These are phyloP conservation scores for Hydroisotoma schaefferi DNA, from an alignment of 2,888 invertebrate species.

Conservation along the genomic window DNA sequence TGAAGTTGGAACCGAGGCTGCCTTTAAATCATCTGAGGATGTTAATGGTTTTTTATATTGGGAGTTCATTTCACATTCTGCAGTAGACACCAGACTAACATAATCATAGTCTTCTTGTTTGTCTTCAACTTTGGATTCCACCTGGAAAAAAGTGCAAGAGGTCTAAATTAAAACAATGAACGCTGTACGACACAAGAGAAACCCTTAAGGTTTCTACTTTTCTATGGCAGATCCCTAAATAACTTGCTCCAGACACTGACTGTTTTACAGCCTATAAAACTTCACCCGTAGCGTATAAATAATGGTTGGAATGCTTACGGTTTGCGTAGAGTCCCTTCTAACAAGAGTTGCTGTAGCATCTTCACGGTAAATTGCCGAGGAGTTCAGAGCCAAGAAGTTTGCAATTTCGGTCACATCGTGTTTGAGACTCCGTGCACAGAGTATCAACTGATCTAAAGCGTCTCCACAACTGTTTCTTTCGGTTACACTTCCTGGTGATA, in stretches of 20 bases:
- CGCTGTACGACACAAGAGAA: no score
- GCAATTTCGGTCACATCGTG: slow-evolving; percentile 86
- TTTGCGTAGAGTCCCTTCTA: no score
- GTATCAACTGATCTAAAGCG: slow-evolving; percentile 76
- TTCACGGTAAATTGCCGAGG: slow-evolving; percentile 33
- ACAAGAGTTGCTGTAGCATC: neutral
- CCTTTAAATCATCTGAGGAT: no score
- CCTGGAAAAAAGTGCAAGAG: slow-evolving; percentile 16
- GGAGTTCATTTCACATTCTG: slow-evolving; percentile 60
- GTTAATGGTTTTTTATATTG: no score
- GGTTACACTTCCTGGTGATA: slow-evolving; percentile 45
- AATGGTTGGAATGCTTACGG: no score
- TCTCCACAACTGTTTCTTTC: slow-evolving; percentile 50
- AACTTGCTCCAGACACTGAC: no score
- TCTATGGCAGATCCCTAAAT: no score
- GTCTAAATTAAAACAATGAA: no score
- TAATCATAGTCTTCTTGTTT: slow-evolving; percentile 76
- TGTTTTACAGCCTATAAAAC: no score
- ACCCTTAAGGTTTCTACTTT: no score
- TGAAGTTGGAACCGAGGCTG: slow-evolving; percentile 12
- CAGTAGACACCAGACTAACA: slow-evolving; percentile 73
- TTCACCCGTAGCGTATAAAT: no score
- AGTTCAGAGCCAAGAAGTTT: slow-evolving; percentile 51
- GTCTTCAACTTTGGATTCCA: slow-evolving; percentile 19
- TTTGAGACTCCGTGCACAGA: slow-evolving; percentile 78